phyloP scores from a whole-genome alignment of 2,888 invertebrate species.

The Catocala nupta region DNA sequence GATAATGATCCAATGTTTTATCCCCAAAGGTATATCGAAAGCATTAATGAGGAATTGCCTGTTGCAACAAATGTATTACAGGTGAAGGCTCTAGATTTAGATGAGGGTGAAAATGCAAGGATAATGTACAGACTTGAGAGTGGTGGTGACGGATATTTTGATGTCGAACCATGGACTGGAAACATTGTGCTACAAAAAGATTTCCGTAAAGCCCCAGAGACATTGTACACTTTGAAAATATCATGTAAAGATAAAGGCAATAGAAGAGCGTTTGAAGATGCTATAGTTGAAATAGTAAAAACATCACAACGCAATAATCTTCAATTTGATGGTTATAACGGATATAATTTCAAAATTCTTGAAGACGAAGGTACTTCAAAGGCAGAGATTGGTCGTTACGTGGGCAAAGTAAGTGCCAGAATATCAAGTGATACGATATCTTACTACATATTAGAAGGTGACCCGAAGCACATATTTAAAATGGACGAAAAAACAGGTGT shows the following conservation, averaged over 20 bases:
- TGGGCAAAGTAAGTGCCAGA: constrained; percentile 91
- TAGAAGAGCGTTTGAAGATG: constrained; percentile 90
- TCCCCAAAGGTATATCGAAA: constrained; percentile 94
- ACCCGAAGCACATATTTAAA: constrained; percentile 91
- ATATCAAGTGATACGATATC: constrained; percentile 89
- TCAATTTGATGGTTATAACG: constrained; percentile 91
- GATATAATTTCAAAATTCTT: constrained; percentile 93
- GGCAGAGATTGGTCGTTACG: constrained; percentile 89
- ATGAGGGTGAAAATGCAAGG: constrained; percentile 95
- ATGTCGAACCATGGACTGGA: constrained; percentile 92
- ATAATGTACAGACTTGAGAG: constrained; percentile 93
- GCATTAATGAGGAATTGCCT: constrained; percentile 90
- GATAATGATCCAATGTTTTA: constrained; percentile 98
- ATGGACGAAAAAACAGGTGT: constrained; percentile 93
- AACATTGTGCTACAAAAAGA: constrained; percentile 90
- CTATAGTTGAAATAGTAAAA: constrained; percentile 93
- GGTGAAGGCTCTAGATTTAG: constrained; percentile 94
- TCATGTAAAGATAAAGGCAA: constrained; percentile 95
- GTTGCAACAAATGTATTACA: constrained; percentile 90
- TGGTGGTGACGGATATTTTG: constrained; percentile 93
- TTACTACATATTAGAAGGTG: constrained; percentile 94
- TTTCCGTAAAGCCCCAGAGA: constrained; percentile 89
- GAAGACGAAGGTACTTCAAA: constrained; percentile 92
- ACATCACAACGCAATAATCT: constrained; percentile 90
- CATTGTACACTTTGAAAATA: constrained; percentile 91